Evolutionary conservation across 2,797 vertebrate species (phyloP).

Genomic region (Macropus fuliginosus): DNA sequence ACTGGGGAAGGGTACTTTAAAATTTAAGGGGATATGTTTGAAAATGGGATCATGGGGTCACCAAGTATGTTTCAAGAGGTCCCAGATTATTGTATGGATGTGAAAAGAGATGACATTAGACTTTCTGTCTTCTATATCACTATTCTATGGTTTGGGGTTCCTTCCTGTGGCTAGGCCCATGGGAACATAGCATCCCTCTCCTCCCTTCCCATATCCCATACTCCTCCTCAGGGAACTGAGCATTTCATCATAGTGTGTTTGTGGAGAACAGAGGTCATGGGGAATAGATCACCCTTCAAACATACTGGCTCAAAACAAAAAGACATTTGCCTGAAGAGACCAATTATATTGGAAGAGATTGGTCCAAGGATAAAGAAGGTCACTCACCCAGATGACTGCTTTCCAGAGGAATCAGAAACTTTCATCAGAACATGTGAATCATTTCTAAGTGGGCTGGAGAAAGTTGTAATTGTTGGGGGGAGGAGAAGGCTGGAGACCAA

Average conservation of each 20-base stretch:
- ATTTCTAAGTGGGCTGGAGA: background rate
- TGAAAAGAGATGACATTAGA: background rate
- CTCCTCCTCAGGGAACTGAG: background rate
- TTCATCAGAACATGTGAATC: background rate
- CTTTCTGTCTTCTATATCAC: background rate
- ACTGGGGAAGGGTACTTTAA: background rate
- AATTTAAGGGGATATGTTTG: background rate
- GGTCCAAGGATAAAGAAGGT: background rate
- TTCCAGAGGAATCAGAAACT: background rate
- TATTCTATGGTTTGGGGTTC: background rate
- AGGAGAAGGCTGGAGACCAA: background rate
- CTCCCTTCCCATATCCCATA: background rate
- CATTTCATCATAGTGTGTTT: background rate
- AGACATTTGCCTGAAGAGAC: background rate
- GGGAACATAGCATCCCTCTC: background rate
- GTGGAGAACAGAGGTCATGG: background rate
- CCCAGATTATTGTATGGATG: background rate
- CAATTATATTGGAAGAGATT: background rate
- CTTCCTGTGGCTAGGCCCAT: background rate
- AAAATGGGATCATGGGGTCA: background rate
- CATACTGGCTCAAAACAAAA: background rate
- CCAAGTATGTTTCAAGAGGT: background rate
- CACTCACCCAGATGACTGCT: background rate
- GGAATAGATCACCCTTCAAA: constrained; percentile 18
- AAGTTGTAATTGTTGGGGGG: background rate